Conservation (phyloP, 2,888 invertebrate genomes). For the Allolobophora icterica region DNA sequence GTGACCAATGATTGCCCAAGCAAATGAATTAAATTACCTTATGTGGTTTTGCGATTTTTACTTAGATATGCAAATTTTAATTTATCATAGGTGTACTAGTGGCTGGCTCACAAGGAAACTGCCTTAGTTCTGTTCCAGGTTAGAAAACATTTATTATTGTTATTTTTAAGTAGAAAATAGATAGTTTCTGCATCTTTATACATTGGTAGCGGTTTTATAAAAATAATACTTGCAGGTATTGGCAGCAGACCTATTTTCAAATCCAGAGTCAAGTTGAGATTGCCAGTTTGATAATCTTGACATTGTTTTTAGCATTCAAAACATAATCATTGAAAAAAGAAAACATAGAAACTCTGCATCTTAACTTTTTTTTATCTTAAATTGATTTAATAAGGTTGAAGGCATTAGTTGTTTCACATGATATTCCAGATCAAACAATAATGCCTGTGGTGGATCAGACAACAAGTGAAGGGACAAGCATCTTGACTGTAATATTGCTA, state of each 20-base stretch:
- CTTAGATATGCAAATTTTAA: background rate
- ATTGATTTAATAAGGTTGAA: background rate
- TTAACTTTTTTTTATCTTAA: background rate
- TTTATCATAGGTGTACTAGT: background rate
- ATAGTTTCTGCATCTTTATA: background rate
- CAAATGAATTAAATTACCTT: no score
- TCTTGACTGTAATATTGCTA: background rate
- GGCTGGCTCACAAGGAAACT: conserved; percentile 11
- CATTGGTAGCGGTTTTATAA: background rate
- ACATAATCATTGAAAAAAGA: background rate
- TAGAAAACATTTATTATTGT: conserved; percentile 13
- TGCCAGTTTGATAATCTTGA: background rate
- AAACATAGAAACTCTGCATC: background rate
- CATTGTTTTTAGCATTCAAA: background rate
- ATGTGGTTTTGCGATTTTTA: background rate
- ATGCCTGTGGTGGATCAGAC: background rate
- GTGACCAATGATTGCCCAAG: no score
- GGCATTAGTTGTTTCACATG: background rate
- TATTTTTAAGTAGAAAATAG: background rate
- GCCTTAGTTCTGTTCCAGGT: background rate
- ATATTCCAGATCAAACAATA: background rate
- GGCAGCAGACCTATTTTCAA: background rate
- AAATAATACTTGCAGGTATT: background rate
- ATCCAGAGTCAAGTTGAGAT: background rate
- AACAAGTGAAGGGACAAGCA: background rate